phyloP scores from a whole-genome alignment of 2,113 vertebrate genomes.

The Petrocephalus microphthalmus region DNA sequence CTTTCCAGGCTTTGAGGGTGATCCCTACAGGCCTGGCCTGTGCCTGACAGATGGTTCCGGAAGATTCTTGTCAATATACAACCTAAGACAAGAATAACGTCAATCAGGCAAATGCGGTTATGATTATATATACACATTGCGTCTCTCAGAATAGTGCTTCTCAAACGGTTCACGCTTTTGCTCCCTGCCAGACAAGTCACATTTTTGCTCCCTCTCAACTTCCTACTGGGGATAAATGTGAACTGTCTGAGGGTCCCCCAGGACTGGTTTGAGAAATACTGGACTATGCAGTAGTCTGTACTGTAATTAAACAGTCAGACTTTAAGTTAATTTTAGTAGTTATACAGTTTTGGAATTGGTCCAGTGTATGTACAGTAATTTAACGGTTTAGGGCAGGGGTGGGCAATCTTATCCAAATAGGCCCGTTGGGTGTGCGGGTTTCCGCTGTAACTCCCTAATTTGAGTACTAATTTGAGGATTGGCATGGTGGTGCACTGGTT shows the following conservation, averaged over 20 bases:
- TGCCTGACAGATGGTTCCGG: not conserved
- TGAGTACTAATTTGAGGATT: too few relatives aligned
- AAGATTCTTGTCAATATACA: slow-evolving; percentile 9
- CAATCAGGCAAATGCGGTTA: not conserved
- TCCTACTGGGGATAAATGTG: not conserved
- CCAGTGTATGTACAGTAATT: not conserved
- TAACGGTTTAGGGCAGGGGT: not conserved
- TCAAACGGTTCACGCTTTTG: too few relatives aligned
- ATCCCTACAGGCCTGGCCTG: not conserved
- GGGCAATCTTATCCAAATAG: too few relatives aligned
- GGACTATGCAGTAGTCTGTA: not conserved
- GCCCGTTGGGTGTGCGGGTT: too few relatives aligned
- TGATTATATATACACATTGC: not conserved
- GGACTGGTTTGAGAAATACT: not conserved
- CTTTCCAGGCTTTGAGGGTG: not conserved
- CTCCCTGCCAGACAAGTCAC: too few relatives aligned
- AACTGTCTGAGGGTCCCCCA: not conserved
- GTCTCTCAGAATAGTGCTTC: not conserved
- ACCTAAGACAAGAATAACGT: not conserved
- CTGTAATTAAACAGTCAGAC: not conserved
- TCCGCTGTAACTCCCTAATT: too few relatives aligned
- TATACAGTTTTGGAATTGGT: not conserved
- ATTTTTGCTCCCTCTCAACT: not conserved
- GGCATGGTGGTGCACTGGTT: too few relatives aligned
- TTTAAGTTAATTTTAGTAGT: not conserved